These are phyloP conservation scores for Sciurus vulgaris DNA, from an alignment of 2,797 vertebrate genomes.

Conservation along the genomic window DNA sequence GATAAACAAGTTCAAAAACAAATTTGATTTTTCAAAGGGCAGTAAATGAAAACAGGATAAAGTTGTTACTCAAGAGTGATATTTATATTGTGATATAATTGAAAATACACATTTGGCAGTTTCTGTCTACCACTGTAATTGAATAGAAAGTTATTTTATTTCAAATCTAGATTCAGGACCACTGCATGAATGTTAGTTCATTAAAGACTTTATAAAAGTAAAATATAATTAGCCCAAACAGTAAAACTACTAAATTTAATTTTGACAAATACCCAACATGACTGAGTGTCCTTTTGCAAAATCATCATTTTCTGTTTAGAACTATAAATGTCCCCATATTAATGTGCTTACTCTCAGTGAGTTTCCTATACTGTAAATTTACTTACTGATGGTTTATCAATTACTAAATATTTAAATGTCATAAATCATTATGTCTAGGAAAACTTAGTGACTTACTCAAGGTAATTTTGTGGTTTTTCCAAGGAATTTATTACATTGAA, in stretches of 20 bases:
- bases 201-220: conserved; percentile 40
- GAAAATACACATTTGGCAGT: conserved; percentile 43
- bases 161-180: conserved; percentile 10
- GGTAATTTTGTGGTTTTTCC: conserved; percentile 70
- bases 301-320: conserved; percentile 37
- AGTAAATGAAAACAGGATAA: conserved; percentile 53
- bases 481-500: conserved; percentile 62
- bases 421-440: conserved; percentile 72
- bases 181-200: neutral
- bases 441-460: conserved; percentile 70
- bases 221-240: neutral
- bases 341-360: conserved; percentile 69
- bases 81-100: conserved; percentile 53
- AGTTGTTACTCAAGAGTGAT: conserved; percentile 48
- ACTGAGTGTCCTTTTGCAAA: conserved; percentile 53
- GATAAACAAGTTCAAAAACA: conserved; percentile 92
- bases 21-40: conserved; percentile 85
- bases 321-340: conserved; percentile 62
- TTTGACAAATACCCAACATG: conserved; percentile 65
- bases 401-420: conserved; percentile 75
- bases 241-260: conserved; percentile 65
- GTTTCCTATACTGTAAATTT: conserved; percentile 74
- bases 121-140: neutral
- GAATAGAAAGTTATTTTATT: conserved; percentile 63
- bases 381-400: conserved; percentile 71